Base-by-base conservation (phyloP, 2,888 invertebrate species). In the Busseola fusca region DNA sequence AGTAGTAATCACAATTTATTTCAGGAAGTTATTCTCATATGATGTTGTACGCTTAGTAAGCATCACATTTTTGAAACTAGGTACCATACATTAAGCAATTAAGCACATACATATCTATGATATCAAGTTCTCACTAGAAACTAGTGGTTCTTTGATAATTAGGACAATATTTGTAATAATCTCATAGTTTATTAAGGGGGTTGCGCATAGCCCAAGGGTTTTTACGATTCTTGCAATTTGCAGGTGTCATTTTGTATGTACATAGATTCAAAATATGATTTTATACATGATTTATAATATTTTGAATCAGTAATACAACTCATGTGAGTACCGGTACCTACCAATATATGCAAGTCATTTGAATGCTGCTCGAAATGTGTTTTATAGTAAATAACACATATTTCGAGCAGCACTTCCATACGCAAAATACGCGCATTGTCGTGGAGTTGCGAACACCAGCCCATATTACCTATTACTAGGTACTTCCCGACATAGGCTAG, bases 161-260 rank as follows among this genome's bases (percentile, higher is more conserved):
- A 30, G 2, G n/a, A 45, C 67, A 72, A 30, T 48, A 48, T 27
- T 45, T 54, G 25, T 42, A 34, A 30, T 48, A 68, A 50, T 45
- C 9, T 45, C 16, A 9, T 58, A 25, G n/a, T 27, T 45, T 18
- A 14, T 57, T 5, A 25, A 18, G n/a, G 48, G 9, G n/a, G 21
- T 21, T 48, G 10, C 1, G 3, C 0, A 0, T 21, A 21, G 48
- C 48, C 9, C 21, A 0, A 21, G 9, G 21, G 3, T 48, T 48
- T 21, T n/a, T 3, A 10, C 1, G 3, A 10, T n/a, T n/a, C 10
- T 50, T 21, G 48, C 21, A 48, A 48, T 48, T 21, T n/a, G 21
- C 48, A 3, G 21, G 3, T 21, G 0, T 45, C 7, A 14, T 9
- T 7, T n/a, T n/a, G 48, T n/a, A 48, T 48, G 48, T 48, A 7